phyloP scores from a whole-genome alignment of 1,140 invertebrate species.

The Zeugodacus cucurbitae region DNA sequence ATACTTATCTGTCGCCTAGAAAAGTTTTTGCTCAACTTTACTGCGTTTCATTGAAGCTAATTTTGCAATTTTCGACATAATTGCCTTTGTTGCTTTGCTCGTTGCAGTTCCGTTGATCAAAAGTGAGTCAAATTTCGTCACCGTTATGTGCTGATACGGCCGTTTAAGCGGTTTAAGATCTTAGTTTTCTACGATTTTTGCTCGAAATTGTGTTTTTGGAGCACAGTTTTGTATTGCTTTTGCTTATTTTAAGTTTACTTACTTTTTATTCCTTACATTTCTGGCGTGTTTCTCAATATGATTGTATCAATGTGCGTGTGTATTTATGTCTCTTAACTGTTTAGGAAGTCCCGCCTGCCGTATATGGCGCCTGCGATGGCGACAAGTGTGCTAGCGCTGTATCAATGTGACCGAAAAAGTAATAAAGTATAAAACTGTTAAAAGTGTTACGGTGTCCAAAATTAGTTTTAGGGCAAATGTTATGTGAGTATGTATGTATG shows the following conservation, averaged over 20 bases:
- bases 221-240: background rate
- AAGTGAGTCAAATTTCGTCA: background rate
- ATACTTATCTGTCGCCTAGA: too few species aligned
- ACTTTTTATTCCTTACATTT: background rate
- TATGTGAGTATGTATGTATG: background rate
- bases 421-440: background rate
- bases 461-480: background rate
- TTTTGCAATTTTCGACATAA: too few species aligned
- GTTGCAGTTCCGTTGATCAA: background rate
- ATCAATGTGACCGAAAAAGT: background rate
- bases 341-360: background rate
- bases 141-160: background rate
- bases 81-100: too few species aligned
- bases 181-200: background rate
- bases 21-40: too few species aligned
- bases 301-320: background rate
- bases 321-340: background rate
- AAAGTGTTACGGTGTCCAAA: conserved; percentile 2
- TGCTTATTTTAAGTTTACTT: background rate
- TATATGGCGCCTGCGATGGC: background rate
- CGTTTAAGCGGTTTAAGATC: background rate
- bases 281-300: background rate
- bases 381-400: background rate
- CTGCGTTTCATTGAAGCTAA: too few species aligned
- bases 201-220: background rate